Evolutionary conservation across 2,888 invertebrate genomes (phyloP).

Genomic region (Philopedon plagiatum): DNA sequence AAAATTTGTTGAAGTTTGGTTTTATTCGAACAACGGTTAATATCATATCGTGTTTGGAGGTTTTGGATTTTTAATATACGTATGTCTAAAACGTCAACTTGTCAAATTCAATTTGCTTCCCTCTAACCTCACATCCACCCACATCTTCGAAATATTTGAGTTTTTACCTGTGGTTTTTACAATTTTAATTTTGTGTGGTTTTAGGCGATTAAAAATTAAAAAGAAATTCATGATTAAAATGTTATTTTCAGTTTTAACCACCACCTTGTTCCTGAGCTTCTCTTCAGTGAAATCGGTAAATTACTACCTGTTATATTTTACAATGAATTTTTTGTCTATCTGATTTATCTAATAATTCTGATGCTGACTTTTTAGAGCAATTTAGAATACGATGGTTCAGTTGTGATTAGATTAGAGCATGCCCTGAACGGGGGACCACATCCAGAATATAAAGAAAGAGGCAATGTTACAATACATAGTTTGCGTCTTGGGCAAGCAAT

Average conservation of each 20-base stretch:
- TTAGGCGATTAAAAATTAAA: background rate
- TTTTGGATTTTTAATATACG: too few relatives aligned
- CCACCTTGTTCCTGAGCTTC: background rate
- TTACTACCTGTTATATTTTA: background rate
- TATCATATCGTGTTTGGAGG: too few relatives aligned
- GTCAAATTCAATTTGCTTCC: too few relatives aligned
- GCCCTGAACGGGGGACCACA: slow-evolving; percentile 70
- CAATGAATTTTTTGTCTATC: background rate
- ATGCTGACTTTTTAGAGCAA: slow-evolving; percentile 68
- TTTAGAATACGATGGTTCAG: slow-evolving; percentile 83
- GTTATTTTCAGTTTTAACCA: background rate
- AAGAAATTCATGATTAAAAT: background rate
- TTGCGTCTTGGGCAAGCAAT: slow-evolving; percentile 77
- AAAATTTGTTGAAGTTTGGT: too few relatives aligned
- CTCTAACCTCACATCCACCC: too few relatives aligned
- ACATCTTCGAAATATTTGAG: too few relatives aligned
- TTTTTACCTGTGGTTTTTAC: background rate
- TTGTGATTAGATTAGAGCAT: slow-evolving; percentile 80
- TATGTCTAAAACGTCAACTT: too few relatives aligned
- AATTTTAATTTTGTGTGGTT: background rate
- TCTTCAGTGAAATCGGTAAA: background rate
- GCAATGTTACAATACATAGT: slow-evolving; percentile 80
- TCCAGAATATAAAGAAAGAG: slow-evolving; percentile 76
- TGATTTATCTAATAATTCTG: background rate
- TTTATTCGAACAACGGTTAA: too few relatives aligned